phyloP scores from a whole-genome alignment of 2,113 vertebrate species.

The Vombatus ursinus region DNA sequence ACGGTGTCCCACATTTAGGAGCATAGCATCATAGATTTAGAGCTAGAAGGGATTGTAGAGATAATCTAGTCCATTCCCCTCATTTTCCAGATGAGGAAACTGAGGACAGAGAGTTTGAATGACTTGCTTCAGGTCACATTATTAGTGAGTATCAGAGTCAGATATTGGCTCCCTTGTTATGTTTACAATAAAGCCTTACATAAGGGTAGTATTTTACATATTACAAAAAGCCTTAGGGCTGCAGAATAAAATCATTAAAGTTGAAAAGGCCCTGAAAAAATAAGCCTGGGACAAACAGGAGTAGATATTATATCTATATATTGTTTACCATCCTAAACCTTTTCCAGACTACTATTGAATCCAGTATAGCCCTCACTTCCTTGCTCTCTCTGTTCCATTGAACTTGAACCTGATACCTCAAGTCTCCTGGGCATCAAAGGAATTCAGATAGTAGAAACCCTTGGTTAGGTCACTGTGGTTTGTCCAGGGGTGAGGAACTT shows the following conservation, averaged over 20 bases:
- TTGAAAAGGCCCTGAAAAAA: background rate
- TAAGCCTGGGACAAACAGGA: background rate
- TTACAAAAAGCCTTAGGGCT: background rate
- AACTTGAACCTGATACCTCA: background rate
- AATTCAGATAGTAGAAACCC: background rate
- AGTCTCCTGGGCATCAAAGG: background rate
- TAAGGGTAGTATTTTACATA: background rate
- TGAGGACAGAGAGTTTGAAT: background rate
- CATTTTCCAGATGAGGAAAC: background rate
- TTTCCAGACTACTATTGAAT: background rate
- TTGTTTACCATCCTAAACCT: background rate
- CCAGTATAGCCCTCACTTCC: background rate
- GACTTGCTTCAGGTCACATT: background rate
- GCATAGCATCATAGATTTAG: background rate
- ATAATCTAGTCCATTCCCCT: background rate
- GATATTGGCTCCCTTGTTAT: background rate
- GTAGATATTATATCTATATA: background rate
- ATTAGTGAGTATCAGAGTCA: background rate
- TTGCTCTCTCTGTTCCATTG: background rate
- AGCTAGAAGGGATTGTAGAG: background rate
- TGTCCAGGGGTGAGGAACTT: too few species aligned
- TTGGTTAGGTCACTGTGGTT: background rate
- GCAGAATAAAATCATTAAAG: background rate
- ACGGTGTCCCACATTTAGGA: background rate
- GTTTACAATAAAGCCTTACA: background rate